These are phyloP conservation scores for Caradrina kadenii DNA, from an alignment of 2,888 invertebrate species.

Conservation along the genomic window DNA sequence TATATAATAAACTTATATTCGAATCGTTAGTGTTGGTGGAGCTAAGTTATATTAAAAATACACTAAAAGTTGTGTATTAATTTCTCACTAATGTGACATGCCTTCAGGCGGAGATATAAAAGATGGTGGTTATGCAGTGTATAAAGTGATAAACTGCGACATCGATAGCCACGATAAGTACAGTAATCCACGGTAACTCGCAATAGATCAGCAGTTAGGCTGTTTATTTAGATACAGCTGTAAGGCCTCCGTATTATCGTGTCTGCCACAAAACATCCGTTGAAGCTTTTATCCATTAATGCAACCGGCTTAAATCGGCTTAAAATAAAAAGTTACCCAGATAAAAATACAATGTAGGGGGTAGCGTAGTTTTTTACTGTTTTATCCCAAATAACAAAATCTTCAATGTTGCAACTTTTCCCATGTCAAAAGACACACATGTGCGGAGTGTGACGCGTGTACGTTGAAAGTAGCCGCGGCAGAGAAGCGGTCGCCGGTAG, in stretches of 20 bases:
- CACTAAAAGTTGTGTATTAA: slow-evolving; percentile 34
- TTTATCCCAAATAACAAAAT: background rate
- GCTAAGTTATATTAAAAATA: background rate
- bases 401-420: background rate
- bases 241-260: slow-evolving; percentile 28
- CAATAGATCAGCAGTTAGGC: background rate
- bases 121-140: slow-evolving; percentile 26
- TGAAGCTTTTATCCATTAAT: slow-evolving; percentile 26
- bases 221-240: slow-evolving; percentile 42
- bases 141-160: slow-evolving; percentile 37
- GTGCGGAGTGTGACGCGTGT: slow-evolving; percentile 34
- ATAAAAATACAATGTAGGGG: background rate
- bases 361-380: background rate
- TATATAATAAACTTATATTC: slow-evolving; percentile 43
- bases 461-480: slow-evolving; percentile 49
- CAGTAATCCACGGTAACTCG: slow-evolving; percentile 33
- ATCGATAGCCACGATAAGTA: slow-evolving; percentile 30
- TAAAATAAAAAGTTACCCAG: background rate
- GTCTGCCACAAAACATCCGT: background rate
- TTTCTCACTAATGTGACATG: slow-evolving; percentile 31
- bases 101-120: slow-evolving; percentile 33
- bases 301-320: slow-evolving; percentile 19
- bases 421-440: slow-evolving; percentile 44
- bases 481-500: slow-evolving; percentile 62
- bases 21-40: slow-evolving; percentile 26